Percentiles rank a stretch among this genome's conserved stretches.
Evolutionary conservation across 2,888 invertebrate species (phyloP).

Genomic region (Drosophila longiperda): DNA sequence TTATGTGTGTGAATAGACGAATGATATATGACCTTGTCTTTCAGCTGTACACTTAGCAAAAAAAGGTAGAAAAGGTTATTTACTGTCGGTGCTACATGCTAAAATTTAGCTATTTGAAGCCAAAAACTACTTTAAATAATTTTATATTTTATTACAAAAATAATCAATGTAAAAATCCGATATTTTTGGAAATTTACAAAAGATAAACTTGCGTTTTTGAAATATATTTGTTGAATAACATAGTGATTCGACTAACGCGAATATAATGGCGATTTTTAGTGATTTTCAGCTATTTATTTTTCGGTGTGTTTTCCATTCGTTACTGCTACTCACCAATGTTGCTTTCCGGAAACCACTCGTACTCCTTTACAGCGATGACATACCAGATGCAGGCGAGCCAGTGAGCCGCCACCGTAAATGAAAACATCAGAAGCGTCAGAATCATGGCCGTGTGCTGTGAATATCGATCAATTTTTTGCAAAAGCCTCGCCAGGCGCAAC

Average conservation of each 20-base stretch:
- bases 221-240: not conserved
- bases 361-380: constrained; percentile 96
- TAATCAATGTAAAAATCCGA: too few species aligned
- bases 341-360: constrained; percentile 86
- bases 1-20: not conserved
- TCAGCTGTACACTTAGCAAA: not conserved
- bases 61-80: not conserved
- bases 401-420: constrained; percentile 96
- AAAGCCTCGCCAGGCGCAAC: constrained; percentile 93
- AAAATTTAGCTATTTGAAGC: not conserved
- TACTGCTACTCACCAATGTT: constrained; percentile 89
- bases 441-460: constrained; percentile 98
- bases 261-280: not conserved
- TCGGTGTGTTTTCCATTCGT: not conserved
- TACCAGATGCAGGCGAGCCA: constrained; percentile 99
- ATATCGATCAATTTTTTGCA: constrained; percentile 98
- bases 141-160: too few species aligned
- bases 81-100: not conserved
- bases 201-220: not conserved
- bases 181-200: not conserved
- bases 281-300: not conserved
- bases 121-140: not conserved
- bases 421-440: constrained; percentile 96
- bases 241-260: not conserved
- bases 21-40: constrained; percentile 44